phyloP scores from a whole-genome alignment of 2,797 vertebrate genomes.

The Crocidura indochinensis region DNA sequence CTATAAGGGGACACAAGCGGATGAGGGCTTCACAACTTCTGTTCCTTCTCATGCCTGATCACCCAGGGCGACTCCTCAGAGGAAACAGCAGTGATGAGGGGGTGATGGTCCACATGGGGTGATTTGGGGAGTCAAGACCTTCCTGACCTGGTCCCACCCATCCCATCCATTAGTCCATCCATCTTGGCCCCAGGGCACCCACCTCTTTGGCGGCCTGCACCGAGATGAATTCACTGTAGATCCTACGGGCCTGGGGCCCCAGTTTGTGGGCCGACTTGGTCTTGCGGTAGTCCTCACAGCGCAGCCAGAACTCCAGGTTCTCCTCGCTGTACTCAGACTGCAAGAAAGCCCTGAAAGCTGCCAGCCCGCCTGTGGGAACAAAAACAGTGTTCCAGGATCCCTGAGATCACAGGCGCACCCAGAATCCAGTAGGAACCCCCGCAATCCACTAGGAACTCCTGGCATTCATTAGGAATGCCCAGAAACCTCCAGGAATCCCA shows the following conservation, averaged over 20 bases:
- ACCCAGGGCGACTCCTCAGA: no score
- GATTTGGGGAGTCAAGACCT: no score
- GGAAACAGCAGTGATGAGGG: no score
- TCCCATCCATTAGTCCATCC: no score
- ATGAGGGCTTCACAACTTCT: no score
- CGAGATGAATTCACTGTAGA: conserved; percentile 94
- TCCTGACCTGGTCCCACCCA: no score
- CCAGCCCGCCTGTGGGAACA: conserved; percentile 90
- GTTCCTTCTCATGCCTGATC: no score
- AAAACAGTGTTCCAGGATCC: conserved; percentile 6
- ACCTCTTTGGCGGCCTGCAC: conserved; percentile 93
- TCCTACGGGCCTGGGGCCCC: conserved; percentile 91
- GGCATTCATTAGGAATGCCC: background rate
- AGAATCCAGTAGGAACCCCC: no score
- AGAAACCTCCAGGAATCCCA: no score
- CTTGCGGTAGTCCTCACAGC: conserved; percentile 96
- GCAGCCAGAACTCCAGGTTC: conserved; percentile 96
- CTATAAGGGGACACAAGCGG: no score
- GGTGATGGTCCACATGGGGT: no score
- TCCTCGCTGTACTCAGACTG: conserved; percentile 96
- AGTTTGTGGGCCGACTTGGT: conserved; percentile 89
- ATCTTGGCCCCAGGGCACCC: background rate
- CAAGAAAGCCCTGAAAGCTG: conserved; percentile 93
- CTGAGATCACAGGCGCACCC: background rate
- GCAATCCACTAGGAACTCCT: background rate